Percentiles rank a stretch among this genome's conserved stretches.
Evolutionary conservation across 2,113 vertebrate genomes (phyloP).

Genomic region (Archilochus colubris): DNA sequence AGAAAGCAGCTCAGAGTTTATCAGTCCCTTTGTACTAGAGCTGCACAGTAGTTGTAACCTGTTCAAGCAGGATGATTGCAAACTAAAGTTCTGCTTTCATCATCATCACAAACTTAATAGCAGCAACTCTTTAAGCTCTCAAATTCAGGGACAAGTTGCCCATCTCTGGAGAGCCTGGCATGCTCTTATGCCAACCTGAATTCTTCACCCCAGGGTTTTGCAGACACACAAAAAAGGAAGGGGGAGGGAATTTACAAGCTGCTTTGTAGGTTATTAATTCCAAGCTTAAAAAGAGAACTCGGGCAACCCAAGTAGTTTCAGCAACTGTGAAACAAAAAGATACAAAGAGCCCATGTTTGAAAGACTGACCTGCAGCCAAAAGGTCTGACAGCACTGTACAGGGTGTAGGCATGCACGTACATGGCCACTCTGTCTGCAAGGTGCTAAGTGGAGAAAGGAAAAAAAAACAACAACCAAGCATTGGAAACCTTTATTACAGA

Average conservation of each 20-base stretch:
- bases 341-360: background rate
- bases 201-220: background rate
- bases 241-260: background rate
- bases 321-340: background rate
- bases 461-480: too few species aligned
- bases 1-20: background rate
- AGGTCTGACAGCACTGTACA: constrained; percentile 97
- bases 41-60: background rate
- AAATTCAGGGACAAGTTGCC: background rate
- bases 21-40: background rate
- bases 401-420: constrained; percentile 97
- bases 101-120: background rate
- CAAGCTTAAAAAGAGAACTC: background rate
- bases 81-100: background rate
- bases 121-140: background rate
- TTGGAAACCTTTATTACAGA: background rate
- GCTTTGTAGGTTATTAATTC: background rate
- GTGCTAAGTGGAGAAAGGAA: constrained; percentile 76
- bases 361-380: constrained; percentile 94
- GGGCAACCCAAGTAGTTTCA: background rate
- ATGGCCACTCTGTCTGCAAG: constrained; percentile 96
- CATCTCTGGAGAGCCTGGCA: background rate
- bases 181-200: fast-evolving
- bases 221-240: background rate
- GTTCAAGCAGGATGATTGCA: background rate